These are phyloP conservation scores for Isichthys henryi DNA, from an alignment of 2,113 vertebrate species.

Conservation along the genomic window DNA sequence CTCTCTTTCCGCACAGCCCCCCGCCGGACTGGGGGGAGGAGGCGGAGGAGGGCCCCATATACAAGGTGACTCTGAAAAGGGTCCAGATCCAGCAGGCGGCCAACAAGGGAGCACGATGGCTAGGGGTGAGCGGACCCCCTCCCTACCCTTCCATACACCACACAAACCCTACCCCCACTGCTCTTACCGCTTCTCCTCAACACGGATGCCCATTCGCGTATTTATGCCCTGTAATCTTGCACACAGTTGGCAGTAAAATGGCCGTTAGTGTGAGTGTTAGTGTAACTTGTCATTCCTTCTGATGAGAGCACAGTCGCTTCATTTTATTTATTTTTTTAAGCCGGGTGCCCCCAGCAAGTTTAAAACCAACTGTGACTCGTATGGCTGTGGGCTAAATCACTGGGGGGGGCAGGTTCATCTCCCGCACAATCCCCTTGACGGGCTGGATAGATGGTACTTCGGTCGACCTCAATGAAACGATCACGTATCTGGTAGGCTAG, in stretches of 20 bases:
- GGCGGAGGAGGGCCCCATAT: slow-evolving; percentile 90
- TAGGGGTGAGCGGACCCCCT: slow-evolving; percentile 55
- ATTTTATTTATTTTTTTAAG: too few species aligned
- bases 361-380: background rate
- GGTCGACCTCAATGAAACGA: background rate
- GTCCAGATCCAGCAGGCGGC: slow-evolving; percentile 92
- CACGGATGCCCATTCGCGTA: background rate
- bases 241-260: background rate
- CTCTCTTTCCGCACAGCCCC: slow-evolving; percentile 67
- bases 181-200: background rate
- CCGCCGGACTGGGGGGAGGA: slow-evolving; percentile 94
- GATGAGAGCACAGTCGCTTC: background rate
- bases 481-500: background rate
- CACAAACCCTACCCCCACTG: background rate
- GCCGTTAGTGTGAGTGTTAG: background rate
- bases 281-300: background rate
- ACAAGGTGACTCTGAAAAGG: slow-evolving; percentile 88
- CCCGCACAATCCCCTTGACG: background rate
- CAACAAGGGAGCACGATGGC: slow-evolving; percentile 84
- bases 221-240: background rate
- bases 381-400: background rate
- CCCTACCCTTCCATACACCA: background rate
- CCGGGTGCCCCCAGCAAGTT: background rate
- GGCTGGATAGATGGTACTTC: background rate
- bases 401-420: background rate